Evolutionary conservation across 2,113 vertebrate genomes (phyloP), one percentile per base, ranked within the genome.

Genomic region (Centropristis striata): DNA sequence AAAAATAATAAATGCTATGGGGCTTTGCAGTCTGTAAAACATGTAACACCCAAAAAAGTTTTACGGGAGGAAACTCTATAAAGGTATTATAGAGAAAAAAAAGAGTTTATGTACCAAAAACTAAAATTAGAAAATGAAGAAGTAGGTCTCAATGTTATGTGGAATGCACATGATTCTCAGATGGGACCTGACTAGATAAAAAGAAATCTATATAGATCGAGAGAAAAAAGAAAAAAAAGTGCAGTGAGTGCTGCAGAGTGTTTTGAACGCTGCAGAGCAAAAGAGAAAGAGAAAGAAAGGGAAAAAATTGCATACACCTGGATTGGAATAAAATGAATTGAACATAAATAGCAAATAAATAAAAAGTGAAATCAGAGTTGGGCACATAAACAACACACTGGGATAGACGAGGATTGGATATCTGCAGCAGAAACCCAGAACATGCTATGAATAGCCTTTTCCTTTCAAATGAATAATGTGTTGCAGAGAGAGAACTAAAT

Each of bases 401-500:
- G 18, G 25, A 72, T 18, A 50, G 51, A 50, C 0, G 12, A 60
- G 21, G 41, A 20, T 20, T 61, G 32, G 27, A 54, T 36, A 51
- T 71, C 69, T 1, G 32, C 55, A 53, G 55, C 5, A 71, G 66
- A 70, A 76, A 69, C 16, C 41, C 28, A 49, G 28, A 59, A 25
- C 23, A 80, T 44, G 67, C 78, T 81, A 64, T 64, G 72, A 84
- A 79, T 69, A 78, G 44, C n/a, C 16, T 67, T 85, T 85, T 64
- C 57, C 51, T 72, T 85, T 81, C 53, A 72, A 72, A 84, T 77
- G 61, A 84, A 75, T 71, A 77, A 65, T 69, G 66, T 83, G 53
- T 58, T 75, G 67, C 37, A 42, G 32, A 25, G 49, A 70, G 37
- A 63, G 27, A 67, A 71, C 41, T 72, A 70, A 75, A 81, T 85